Percentiles rank a stretch among this genome's conserved stretches.
Evolutionary conservation across 2,113 vertebrate species (phyloP).

Genomic region (Larimichthys crocea): DNA sequence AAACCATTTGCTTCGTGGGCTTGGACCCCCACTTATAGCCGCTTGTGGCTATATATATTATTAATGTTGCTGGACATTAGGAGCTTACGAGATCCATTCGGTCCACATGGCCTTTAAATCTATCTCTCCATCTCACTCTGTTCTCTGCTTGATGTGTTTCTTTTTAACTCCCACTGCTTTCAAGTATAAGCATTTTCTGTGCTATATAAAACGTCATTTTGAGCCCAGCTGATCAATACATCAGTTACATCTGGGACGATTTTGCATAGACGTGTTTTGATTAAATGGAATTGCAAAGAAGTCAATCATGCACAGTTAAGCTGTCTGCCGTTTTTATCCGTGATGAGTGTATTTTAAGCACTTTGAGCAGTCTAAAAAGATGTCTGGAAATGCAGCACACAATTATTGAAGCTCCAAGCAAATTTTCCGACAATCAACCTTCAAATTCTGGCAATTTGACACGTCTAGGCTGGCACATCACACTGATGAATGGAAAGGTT

Average conservation of each 20-base stretch:
- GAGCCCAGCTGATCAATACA: conserved; percentile 39
- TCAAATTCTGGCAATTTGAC: conserved; percentile 64
- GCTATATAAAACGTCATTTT: conserved; percentile 19
- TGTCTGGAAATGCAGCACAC: conserved; percentile 35
- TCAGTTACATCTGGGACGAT: conserved; percentile 16
- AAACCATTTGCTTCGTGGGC: conserved; percentile 15
- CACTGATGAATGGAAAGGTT: conserved; percentile 62
- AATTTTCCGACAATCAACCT: conserved; percentile 58
- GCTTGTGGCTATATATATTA: conserved; percentile 59
- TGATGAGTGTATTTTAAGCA: background rate
- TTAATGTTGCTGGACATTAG: conserved; percentile 54
- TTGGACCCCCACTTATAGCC: conserved; percentile 38
- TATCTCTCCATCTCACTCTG: conserved; percentile 28
- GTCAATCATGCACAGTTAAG: conserved; percentile 1
- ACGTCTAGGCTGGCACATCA: conserved; percentile 38
- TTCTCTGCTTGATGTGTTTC: conserved; percentile 7
- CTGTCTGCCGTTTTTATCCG: conserved; percentile 18
- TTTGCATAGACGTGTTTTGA: conserved; percentile 26
- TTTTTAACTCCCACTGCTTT: conserved; percentile 37
- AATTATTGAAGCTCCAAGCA: conserved; percentile 37
- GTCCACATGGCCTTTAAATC: conserved; percentile 48
- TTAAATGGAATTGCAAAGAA: conserved; percentile 35
- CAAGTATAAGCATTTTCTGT: conserved; percentile 50
- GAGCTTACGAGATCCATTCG: conserved; percentile 53
- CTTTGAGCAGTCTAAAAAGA: conserved; percentile 28